Base-by-base conservation (phyloP, 2,797 vertebrate genomes). In the Premnoplex brunnescens region DNA sequence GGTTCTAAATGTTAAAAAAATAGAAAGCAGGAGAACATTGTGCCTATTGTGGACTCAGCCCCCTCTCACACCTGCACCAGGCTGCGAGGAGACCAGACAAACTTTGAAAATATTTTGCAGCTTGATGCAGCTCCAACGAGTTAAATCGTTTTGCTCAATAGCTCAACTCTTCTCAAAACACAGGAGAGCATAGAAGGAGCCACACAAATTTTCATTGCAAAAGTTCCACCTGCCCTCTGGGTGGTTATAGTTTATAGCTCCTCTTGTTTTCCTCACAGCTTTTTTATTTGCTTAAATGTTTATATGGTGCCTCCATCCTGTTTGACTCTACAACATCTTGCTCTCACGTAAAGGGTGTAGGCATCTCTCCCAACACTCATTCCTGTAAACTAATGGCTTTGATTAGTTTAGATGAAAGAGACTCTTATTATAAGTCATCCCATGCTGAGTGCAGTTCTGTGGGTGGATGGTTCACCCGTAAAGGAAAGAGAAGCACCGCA, bases 381-480 rank as follows among this genome's bases (percentile, higher is more conserved):
- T 86, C 91, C 92, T 94, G 85, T 81, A 76, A 95, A 94, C 91
- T 95, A 91, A 92, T 91, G 92, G 55, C 95, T 97, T 96, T 97
- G 90, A 94, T 94, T 94, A 79, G 67, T 93, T 95, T 27, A 93
- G 91, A 95, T 96, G 94, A 96, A 96, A 97, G 94, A 88, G 67
- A 71, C 72, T 89, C 60, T 77, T 68, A 32, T 54, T 51, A 73
- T 88, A 90, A 91, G 81, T 43, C 87, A 85, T 91, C 89, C 91
- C 91, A 23, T 96, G 64, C 48, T 56, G 92, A 79, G 69, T 94
- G 73, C 91, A 67, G 58, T 60, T 66, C 43, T 56, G 91, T 92
- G 89, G 92, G 92, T 90, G 95, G 95, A 88, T 81, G 84, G 85
- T 75, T 92, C 85, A 85, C 85, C 73, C 30, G 0, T n/a, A 81